Percentiles rank a stretch among this genome's conserved stretches.
These are phyloP conservation scores for Callaeas wilsoni DNA, from an alignment of 2,113 vertebrate genomes.

Conservation along the genomic window DNA sequence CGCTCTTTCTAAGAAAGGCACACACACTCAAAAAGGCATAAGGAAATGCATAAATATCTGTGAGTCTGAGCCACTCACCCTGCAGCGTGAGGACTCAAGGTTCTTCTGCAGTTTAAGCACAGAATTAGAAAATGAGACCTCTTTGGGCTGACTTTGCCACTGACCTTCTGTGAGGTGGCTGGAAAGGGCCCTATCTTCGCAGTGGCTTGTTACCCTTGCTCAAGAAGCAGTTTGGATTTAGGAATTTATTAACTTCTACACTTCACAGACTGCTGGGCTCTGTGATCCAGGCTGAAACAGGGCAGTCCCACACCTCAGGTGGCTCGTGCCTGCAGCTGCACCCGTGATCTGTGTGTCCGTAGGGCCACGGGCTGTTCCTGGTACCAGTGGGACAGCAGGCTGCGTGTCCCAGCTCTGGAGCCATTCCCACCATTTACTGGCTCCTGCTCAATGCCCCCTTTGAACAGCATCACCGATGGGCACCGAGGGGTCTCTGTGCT, in stretches of 20 bases:
- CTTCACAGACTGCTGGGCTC: not conserved
- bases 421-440: not conserved
- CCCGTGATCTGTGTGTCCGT: accelerated
- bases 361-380: accelerated
- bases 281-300: not conserved
- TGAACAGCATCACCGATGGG: not conserved
- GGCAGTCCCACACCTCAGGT: not conserved
- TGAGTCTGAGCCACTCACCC: not conserved
- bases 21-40: not conserved
- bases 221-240: not conserved
- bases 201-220: not conserved
- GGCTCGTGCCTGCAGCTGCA: not conserved
- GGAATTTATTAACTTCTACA: not conserved
- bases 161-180: not conserved
- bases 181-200: accelerated
- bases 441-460: not conserved
- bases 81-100: not conserved
- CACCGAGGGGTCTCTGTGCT: not conserved
- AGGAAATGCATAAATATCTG: not conserved
- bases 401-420: too few species aligned
- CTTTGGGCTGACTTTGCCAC: not conserved
- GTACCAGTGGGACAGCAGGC: not conserved
- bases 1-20: not conserved
- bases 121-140: not conserved
- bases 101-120: not conserved